Evolutionary conservation across 2,797 vertebrate species (phyloP), one percentile per base, ranked within the genome.

Genomic region (Hypotaenidia philippensis): DNA sequence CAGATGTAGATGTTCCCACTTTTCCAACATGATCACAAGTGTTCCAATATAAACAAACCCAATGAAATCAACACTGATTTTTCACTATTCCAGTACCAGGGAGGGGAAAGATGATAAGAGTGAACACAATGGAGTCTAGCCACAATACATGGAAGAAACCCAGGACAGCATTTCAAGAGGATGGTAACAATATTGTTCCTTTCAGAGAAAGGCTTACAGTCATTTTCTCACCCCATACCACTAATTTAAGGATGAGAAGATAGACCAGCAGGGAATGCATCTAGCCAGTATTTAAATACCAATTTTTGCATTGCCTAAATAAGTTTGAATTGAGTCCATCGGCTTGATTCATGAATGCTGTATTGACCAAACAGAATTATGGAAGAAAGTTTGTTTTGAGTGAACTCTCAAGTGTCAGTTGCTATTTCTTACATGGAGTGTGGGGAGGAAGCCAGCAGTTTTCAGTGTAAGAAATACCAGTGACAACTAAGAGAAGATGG

Each of bases 311-410:
- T 91, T 96, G 69, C 60, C 78, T 93, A 94, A 87, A 5, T 72
- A 87, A 79, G 40, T 70, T 40, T 63, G 55, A 95, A 91, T 79
- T 70, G 74, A 94, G 76, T 86, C 89, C 57, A 61, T 17, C 94
- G 91, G 93, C 79, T 97, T 91, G 93, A 94, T 96, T 97, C 95
- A 97, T 91, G 94, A 97, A 96, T 64, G 57, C 83, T 96, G 87
- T 89, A 85, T 94, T 96, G 96, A 95, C 87, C 94, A 41, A 94
- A 86, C 29, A 59, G 80, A 83, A 89, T 25, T 44, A 85, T 5
- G 32, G 31, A 77, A 90, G 25, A 31, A 94, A 91, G 71, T 75
- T 66, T 64, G 38, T 49, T 87, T 76, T 60, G 60, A 89, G 64
- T 68, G 89, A 82, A 83, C 83, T 80, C 70, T 85, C 25, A 90